phyloP scores from a whole-genome alignment of 2,113 vertebrate species.

The Etheostoma cragini region DNA sequence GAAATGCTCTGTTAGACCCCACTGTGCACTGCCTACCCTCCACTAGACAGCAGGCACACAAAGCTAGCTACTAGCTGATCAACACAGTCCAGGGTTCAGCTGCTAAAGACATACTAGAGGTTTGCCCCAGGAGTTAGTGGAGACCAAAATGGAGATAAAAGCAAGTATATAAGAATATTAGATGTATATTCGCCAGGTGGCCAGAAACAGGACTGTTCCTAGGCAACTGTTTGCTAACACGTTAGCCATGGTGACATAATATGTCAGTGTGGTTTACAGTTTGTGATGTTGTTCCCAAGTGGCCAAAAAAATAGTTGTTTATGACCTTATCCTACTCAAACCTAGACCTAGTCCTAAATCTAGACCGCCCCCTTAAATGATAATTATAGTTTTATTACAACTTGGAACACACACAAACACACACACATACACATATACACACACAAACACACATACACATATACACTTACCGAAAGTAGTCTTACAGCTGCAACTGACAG shows the following conservation, averaged over 20 bases:
- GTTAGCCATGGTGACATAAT: no score
- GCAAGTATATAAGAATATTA: no score
- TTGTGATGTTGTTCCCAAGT: neutral
- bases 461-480: neutral
- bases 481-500: conserved; percentile 26
- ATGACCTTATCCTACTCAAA: neutral
- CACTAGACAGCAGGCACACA: neutral
- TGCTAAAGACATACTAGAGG: no score
- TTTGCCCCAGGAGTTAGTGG: no score
- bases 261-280: neutral
- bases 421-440: conserved; percentile 3
- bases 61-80: neutral
- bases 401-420: neutral
- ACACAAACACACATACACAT: conserved; percentile 4
- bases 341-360: neutral
- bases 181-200: no score
- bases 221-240: no score
- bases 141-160: no score
- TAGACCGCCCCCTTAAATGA: neutral
- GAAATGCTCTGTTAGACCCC: neutral
- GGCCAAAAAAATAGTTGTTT: neutral
- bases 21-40: neutral
- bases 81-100: no score
- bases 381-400: neutral
- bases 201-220: no score